Evolutionary conservation across 2,888 invertebrate species (phyloP), one percentile per base, ranked within the genome.

Genomic region (Zygaena filipendulae): DNA sequence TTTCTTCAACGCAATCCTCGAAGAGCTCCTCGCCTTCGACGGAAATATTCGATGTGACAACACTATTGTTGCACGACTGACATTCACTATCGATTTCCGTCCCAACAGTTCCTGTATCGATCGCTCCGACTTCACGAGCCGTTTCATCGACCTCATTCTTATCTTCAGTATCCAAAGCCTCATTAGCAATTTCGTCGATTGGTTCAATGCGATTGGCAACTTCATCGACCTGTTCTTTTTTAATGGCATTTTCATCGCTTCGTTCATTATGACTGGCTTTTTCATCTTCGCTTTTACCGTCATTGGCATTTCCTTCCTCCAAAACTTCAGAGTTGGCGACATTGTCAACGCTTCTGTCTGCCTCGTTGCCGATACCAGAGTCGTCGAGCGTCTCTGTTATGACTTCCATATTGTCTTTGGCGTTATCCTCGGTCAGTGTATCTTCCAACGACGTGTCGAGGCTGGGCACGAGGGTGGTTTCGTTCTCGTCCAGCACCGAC

Each of bases 1-100:
- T 24, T 23, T 31, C 5, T 11, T 64, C 68, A 2, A 61, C 43
- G 27, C 72, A 72, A 43, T 77, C 74, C 41, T 70, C 70, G 33
- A 71, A 74, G 0, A 60, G 35, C 10, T 71, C 70, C 11, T 64
- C 60, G 1, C 38, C 45, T 13, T 48, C 52, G 3, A 29, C 35
- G 2, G 51, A 49, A 3, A 30, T 22, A 30, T 40, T 29, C n/a
- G 21, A 4, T 6, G 4, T 6, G 7, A 16, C 7, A 6, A 16
- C 16, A 16, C 7, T 7, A 16, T 16, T 7, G 7, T 4, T 16
- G 7, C 4, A 6, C 7, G 16, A 16, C n/a, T n/a, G n/a, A n/a
- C n/a, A n/a, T n/a, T n/a, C 27, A 12, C 20, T 22, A 16, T 37
- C 30, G 23, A 33, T 26, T 2, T 29, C 19, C 30, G 29, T 13